Evolutionary conservation across 1,140 invertebrate genomes (phyloP).

Genomic region (Drosophila oshimai): DNA sequence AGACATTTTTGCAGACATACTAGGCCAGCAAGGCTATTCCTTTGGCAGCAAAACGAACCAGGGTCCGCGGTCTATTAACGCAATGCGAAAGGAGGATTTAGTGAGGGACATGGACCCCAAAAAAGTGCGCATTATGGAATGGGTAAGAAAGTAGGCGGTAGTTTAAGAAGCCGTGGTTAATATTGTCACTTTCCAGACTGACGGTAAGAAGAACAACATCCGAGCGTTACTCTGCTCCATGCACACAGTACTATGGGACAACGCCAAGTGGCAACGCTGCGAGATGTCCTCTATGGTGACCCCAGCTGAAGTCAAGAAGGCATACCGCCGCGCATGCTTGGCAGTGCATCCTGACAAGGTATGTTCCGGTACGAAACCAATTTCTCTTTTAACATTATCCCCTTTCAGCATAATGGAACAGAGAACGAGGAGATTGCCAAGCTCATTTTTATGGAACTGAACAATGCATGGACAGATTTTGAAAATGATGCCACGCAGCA

Average conservation of each 20-base stretch:
- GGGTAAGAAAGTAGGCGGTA: conserved; percentile 83
- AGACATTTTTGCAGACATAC: conserved; percentile 94
- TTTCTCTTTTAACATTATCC: neutral
- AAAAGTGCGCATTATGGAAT: conserved; percentile 91
- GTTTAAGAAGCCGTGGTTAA: neutral
- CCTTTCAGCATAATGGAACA: conserved; percentile 93
- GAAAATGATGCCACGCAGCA: conserved; percentile 95
- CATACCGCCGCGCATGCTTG: conserved; percentile 97
- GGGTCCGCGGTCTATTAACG: conserved; percentile 94
- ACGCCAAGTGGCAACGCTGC: conserved; percentile 94
- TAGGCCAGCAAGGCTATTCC: conserved; percentile 94
- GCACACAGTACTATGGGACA: conserved; percentile 97
- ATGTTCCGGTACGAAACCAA: conserved; percentile 34
- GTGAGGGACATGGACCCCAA: conserved; percentile 96
- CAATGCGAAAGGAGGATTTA: conserved; percentile 94
- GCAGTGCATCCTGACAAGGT: conserved; percentile 99
- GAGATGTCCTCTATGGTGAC: conserved; percentile 97
- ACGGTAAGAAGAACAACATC: conserved; percentile 98
- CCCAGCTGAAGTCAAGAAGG: conserved; percentile 96
- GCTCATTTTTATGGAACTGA: conserved; percentile 99
- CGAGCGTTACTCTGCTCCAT: conserved; percentile 96
- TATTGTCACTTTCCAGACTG: conserved; percentile 86
- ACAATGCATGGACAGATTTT: conserved; percentile 99
- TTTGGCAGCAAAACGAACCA: conserved; percentile 90
- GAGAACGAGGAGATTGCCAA: conserved; percentile 96